Percentiles rank a stretch among this genome's conserved stretches.
phyloP scores from a whole-genome alignment of 2,113 vertebrate genomes.

The Planiliza haematocheilus region DNA sequence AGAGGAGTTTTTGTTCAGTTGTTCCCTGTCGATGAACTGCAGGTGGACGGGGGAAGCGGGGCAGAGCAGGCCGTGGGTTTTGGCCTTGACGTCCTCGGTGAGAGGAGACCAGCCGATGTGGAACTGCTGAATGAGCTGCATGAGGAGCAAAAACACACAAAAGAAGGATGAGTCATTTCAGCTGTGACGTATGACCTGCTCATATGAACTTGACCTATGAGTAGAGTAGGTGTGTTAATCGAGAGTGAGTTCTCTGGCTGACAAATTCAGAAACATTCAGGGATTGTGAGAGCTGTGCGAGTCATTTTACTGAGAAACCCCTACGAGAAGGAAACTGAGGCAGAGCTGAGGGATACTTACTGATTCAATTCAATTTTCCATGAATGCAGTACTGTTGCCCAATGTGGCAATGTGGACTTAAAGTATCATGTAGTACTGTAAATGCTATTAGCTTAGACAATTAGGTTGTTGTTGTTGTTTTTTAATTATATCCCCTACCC shows the following conservation, averaged over 20 bases:
- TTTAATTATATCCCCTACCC: slow-evolving; percentile 74
- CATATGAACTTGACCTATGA: no score
- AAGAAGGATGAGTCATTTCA: slow-evolving; percentile 12
- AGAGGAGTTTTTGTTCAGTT: slow-evolving; percentile 28
- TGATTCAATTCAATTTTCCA: no score
- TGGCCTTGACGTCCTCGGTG: slow-evolving; percentile 83
- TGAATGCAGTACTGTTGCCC: no score
- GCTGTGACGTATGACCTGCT: neutral
- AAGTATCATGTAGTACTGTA: neutral
- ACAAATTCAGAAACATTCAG: neutral
- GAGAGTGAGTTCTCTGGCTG: neutral
- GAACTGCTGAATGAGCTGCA: slow-evolving; percentile 91
- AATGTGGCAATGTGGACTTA: neutral
- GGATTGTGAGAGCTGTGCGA: slow-evolving; percentile 5
- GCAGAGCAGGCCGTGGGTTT: slow-evolving; percentile 90
- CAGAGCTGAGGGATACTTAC: neutral
- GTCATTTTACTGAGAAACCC: neutral
- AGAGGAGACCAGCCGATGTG: slow-evolving; percentile 84
- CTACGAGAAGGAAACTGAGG: neutral
- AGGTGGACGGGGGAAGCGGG: slow-evolving; percentile 86
- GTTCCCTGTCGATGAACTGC: slow-evolving; percentile 83
- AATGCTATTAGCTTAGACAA: no score
- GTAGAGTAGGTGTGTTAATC: neutral
- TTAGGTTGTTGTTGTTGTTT: no score
- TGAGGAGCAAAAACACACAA: slow-evolving; percentile 26